phyloP scores from a whole-genome alignment of 2,113 vertebrate genomes.

The Hyaena hyaena region DNA sequence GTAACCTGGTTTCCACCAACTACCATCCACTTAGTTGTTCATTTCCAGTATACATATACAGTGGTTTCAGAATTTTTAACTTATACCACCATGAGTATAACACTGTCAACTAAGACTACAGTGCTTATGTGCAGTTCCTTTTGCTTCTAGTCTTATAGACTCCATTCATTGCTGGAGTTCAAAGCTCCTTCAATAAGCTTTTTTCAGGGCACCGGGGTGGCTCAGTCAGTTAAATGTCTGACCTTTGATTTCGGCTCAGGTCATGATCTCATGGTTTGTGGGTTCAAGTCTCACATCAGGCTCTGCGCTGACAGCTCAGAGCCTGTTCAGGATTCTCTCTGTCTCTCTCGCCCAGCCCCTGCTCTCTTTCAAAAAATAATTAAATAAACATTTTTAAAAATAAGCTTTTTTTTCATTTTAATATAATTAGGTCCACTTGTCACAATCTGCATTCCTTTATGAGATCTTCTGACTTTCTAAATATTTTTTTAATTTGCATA shows the following conservation, averaged over 20 bases:
- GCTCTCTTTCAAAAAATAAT: no score
- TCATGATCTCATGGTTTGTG: no score
- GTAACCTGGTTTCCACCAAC: background rate
- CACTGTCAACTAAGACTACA: background rate
- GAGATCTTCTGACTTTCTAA: background rate
- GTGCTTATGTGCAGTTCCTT: background rate
- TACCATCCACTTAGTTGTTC: background rate
- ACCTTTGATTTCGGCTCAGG: no score
- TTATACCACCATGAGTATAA: background rate
- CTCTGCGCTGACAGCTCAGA: no score
- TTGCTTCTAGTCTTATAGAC: background rate
- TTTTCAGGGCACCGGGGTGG: background rate
- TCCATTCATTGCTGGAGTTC: background rate
- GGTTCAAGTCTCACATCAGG: no score
- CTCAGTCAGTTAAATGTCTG: no score
- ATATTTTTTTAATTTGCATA: background rate
- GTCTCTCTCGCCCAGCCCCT: no score
- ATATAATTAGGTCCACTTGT: background rate
- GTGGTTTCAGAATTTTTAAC: conserved; percentile 14
- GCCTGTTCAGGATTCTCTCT: no score
- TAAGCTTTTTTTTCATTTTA: background rate
- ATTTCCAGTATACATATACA: background rate
- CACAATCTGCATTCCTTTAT: background rate
- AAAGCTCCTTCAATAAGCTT: background rate
- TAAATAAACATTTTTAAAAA: no score